Percentiles rank a stretch among this genome's conserved stretches.
phyloP scores from a whole-genome alignment of 2,113 vertebrate genomes.

The Alethe diademata region DNA sequence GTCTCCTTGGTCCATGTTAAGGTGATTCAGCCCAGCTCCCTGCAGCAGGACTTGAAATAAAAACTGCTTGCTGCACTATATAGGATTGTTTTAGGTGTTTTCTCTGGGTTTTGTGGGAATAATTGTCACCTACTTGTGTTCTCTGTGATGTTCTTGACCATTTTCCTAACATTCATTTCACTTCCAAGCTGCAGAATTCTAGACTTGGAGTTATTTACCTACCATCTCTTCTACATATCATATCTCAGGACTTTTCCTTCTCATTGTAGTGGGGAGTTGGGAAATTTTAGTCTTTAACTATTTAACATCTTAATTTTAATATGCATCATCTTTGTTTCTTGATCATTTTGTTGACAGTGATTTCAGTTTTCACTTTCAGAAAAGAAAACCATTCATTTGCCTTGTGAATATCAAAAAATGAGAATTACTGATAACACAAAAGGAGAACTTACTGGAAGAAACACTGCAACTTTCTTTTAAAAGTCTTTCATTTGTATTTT shows the following conservation, averaged over 20 bases:
- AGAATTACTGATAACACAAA: not conserved
- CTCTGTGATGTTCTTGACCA: not conserved
- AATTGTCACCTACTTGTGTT: not conserved
- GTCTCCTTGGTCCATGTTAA: fast-evolving
- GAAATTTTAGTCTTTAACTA: not conserved
- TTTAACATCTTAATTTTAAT: not conserved
- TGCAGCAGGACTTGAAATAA: not conserved
- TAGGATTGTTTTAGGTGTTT: not conserved
- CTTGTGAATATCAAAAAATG: not conserved
- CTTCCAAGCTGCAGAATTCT: not conserved
- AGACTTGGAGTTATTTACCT: not conserved
- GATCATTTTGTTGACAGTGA: not conserved
- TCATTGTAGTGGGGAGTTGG: not conserved
- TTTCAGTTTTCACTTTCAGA: not conserved
- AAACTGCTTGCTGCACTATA: not conserved
- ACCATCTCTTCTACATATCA: not conserved
- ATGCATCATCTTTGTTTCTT: not conserved
- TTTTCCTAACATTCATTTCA: not conserved
- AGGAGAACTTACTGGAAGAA: not conserved
- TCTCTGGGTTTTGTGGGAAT: not conserved
- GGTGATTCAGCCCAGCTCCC: not conserved
- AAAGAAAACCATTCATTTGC: constrained; percentile 12
- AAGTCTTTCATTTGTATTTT: constrained; percentile 6
- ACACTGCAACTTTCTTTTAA: not conserved
- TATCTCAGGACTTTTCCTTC: not conserved